phyloP scores from a whole-genome alignment of 2,888 invertebrate genomes.

The Cyaniris semiargus region DNA sequence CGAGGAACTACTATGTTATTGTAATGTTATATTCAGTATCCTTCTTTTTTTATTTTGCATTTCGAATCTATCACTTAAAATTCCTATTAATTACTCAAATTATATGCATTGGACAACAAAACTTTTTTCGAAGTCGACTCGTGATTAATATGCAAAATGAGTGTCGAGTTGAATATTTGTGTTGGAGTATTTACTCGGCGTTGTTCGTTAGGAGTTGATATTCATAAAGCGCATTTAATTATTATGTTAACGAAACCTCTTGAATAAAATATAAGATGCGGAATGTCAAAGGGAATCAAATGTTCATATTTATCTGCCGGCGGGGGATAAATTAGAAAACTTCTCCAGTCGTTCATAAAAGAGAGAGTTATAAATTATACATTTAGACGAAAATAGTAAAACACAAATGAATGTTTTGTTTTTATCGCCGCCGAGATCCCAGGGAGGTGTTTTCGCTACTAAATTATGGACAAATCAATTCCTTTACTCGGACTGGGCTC shows the following conservation, averaged over 20 bases:
- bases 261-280: constrained; percentile 76
- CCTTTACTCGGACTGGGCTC: constrained; percentile 66
- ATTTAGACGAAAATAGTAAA: constrained; percentile 69
- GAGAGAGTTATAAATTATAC: constrained; percentile 48
- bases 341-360: constrained; percentile 50
- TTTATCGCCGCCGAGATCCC: constrained; percentile 70
- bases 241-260: constrained; percentile 78
- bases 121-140: constrained; percentile 37
- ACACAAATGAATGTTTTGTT: constrained; percentile 76
- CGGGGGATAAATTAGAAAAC: constrained; percentile 49
- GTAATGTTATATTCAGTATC: too few species aligned
- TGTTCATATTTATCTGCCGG: constrained; percentile 56
- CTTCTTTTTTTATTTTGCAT: too few species aligned
- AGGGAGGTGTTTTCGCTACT: constrained; percentile 72
- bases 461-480: constrained; percentile 81
- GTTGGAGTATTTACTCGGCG: constrained; percentile 71
- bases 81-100: not conserved
- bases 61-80: not conserved
- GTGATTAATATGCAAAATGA: constrained; percentile 71
- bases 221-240: constrained; percentile 79
- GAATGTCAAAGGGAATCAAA: constrained; percentile 72
- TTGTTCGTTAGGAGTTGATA: constrained; percentile 69
- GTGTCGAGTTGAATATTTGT: constrained; percentile 69
- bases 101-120: constrained; percentile 9
- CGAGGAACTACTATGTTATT: too few species aligned